These are phyloP conservation scores for Cydia pomonella DNA, from an alignment of 1,140 invertebrate genomes.

Conservation along the genomic window DNA sequence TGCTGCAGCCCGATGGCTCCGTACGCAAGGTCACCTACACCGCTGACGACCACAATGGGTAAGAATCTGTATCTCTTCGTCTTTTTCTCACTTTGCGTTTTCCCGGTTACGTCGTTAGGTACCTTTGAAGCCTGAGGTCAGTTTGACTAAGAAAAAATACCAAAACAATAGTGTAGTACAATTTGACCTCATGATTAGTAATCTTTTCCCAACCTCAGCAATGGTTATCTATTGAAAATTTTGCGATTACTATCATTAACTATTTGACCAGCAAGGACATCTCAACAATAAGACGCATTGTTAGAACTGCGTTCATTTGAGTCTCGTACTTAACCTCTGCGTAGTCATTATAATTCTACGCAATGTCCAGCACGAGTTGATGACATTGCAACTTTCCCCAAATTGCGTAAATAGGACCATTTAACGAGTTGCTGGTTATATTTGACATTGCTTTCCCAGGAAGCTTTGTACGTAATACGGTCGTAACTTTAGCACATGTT, in stretches of 20 bases:
- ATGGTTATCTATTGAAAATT: constrained; percentile 11
- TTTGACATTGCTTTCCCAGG: constrained; percentile 40
- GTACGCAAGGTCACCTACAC: constrained; percentile 70
- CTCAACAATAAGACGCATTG: constrained; percentile 18
- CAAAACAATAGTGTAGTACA: background rate
- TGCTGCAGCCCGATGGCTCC: constrained; percentile 76
- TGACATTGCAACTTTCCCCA: constrained; percentile 49
- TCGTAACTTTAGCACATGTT: constrained; percentile 42
- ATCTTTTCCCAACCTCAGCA: constrained; percentile 20
- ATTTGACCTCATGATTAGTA: constrained; percentile 24
- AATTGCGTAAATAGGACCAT: constrained; percentile 47
- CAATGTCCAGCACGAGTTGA: constrained; percentile 40
- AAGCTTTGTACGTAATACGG: constrained; percentile 42
- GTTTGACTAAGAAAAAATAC: background rate
- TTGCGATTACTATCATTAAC: constrained; percentile 26
- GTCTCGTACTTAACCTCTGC: constrained; percentile 20
- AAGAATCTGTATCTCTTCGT: constrained; percentile 33
- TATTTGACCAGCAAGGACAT: constrained; percentile 28
- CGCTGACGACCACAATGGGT: constrained; percentile 72
- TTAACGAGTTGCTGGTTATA: constrained; percentile 36
- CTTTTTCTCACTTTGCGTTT: background rate
- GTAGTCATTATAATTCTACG: constrained; percentile 33
- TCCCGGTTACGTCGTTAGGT: background rate
- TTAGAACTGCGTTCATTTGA: background rate
- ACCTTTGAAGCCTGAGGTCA: background rate